Evolutionary conservation across 2,888 invertebrate genomes (phyloP).

Genomic region (Pterostichus madidus): DNA sequence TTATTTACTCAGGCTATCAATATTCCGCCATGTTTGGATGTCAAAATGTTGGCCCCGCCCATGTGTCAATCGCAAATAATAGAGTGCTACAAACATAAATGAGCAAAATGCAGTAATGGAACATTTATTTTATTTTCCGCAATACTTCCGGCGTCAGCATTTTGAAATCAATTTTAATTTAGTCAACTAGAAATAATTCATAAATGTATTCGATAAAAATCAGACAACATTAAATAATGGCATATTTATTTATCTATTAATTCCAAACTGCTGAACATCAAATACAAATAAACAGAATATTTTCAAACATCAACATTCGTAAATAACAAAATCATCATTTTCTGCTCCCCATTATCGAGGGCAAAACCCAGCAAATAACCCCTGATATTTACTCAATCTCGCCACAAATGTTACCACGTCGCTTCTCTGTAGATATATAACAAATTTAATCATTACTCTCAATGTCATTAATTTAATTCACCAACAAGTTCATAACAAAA

Average conservation of each 20-base stretch:
- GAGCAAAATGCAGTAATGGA: too few species aligned
- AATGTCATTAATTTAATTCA: slow-evolving; percentile 43
- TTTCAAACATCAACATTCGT: slow-evolving; percentile 16
- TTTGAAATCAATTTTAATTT: slow-evolving; percentile 13
- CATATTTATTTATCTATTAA: slow-evolving; percentile 12
- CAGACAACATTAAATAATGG: slow-evolving; percentile 2
- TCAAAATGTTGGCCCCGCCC: too few species aligned
- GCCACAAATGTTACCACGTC: background rate
- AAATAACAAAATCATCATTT: slow-evolving; percentile 35
- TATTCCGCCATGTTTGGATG: too few species aligned
- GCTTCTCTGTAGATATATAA: slow-evolving; percentile 12
- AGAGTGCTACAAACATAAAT: too few species aligned
- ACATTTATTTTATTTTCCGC: too few species aligned
- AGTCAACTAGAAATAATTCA: background rate
- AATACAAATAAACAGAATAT: slow-evolving; percentile 36
- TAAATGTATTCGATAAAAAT: background rate
- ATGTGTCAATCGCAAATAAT: too few species aligned
- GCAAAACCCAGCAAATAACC: slow-evolving; percentile 21
- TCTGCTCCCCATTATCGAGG: background rate
- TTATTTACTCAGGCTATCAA: too few species aligned
- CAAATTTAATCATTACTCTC: slow-evolving; percentile 42
- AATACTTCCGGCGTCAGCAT: background rate
- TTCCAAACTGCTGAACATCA: slow-evolving; percentile 22
- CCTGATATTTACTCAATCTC: background rate
- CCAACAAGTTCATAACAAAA: slow-evolving; percentile 39